A percentile compares a stretch with the other conserved stretches of the same genome.
Conservation (phyloP, 37 sponge, comb jelly and placozoan genomes). For the Petrosia ficiformis region DNA sequence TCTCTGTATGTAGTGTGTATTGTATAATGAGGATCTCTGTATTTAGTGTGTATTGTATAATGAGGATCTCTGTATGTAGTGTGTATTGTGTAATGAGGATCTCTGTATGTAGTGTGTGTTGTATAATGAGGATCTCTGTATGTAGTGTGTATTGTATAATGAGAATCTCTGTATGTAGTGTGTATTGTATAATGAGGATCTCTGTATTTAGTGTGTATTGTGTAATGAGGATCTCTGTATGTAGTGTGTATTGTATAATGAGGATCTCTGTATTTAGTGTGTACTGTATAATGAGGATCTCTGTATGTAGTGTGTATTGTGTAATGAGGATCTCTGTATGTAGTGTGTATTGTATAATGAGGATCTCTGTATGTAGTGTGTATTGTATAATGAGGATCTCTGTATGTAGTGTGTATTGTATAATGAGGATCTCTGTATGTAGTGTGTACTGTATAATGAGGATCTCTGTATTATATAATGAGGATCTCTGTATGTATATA, state of each 20-base stretch:
- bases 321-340: neutral
- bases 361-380: constrained; percentile 59
- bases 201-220: neutral
- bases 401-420: neutral
- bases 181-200: neutral
- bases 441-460: neutral
- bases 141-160: constrained; percentile 92
- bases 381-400: too few relatives aligned
- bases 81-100: neutral
- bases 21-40: neutral
- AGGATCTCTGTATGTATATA: neutral
- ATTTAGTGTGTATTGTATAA: constrained; percentile 92
- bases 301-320: neutral
- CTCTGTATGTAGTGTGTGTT: neutral
- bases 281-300: neutral
- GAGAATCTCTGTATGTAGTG: constrained; percentile 27
- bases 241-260: constrained; percentile 97
- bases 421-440: neutral
- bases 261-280: too few relatives aligned
- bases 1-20: neutral
- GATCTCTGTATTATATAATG: neutral
- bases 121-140: neutral
- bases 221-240: neutral
- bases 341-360: too few relatives aligned
- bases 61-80: too few relatives aligned